These are phyloP conservation scores for Blomia tropicalis DNA, from an alignment of 2,888 invertebrate species.

Conservation along the genomic window DNA sequence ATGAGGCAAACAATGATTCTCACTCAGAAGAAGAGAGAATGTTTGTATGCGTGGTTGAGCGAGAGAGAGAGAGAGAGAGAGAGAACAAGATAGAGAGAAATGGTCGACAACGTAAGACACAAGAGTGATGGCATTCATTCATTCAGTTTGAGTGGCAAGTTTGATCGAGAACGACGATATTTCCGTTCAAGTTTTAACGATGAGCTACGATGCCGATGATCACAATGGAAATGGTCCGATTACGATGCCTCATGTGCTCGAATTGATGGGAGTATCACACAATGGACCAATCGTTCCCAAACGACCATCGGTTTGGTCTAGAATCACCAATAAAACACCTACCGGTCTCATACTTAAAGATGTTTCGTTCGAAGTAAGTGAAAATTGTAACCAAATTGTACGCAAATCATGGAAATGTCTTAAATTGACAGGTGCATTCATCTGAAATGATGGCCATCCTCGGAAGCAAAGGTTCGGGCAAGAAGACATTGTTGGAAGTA, in stretches of 20 bases:
- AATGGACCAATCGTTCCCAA: slow-evolving; percentile 55
- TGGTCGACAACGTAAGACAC: no score
- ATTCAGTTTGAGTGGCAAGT: no score
- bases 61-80: no score
- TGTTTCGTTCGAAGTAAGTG: slow-evolving; percentile 53
- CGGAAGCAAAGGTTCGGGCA: slow-evolving; percentile 80
- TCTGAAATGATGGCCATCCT: slow-evolving; percentile 83
- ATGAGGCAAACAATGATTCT: no score
- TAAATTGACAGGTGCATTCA: slow-evolving; percentile 48
- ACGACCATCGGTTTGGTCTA: slow-evolving; percentile 45
- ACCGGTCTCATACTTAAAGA: slow-evolving; percentile 77
- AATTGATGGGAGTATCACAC: slow-evolving; percentile 71
- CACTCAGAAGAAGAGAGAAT: no score
- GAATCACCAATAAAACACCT: slow-evolving; percentile 56
- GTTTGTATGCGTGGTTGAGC: no score
- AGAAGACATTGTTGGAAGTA: slow-evolving; percentile 79
- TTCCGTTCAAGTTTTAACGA: no score
- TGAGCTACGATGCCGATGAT: no score
- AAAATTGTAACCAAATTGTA: neutral
- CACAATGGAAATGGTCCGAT: no score
- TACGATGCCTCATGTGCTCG: slow-evolving; percentile 49
- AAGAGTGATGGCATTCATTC: no score
- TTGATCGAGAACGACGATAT: no score
- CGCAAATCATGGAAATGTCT: neutral
- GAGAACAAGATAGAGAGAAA: no score